Base-by-base conservation (phyloP, 2,797 vertebrate genomes). In the Sebastiscus albofasciatus region DNA sequence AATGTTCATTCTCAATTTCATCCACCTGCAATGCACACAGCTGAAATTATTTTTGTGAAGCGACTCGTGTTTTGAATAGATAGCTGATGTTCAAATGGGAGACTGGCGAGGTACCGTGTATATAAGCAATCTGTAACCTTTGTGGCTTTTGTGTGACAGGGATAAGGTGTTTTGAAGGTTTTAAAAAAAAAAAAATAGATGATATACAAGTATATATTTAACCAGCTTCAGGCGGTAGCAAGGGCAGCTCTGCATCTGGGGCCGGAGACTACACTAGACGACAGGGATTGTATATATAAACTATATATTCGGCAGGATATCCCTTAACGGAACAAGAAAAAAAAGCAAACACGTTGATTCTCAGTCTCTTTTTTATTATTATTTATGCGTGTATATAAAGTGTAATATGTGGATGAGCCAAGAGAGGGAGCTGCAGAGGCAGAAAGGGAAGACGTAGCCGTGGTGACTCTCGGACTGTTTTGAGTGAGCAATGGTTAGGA, bases 51-150 rank as follows among this genome's bases (percentile, higher is more conserved):
- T 92, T 93, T 93, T 91, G 81, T 90, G 88, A 86, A 76, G 65
- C 69, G 39, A 79, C 39, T 73, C 29, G 75, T 90, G 90, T 91
- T 92, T 84, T 86, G 77, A 78, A 77, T 73, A 72, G 75, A 78
- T 59, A 46, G 79, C 60, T 80, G 82, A 85, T 74, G 84, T 85
- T 84, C 75, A 56, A 64, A 83, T 49, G 80, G 68, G 65, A 24
- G 61, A 54, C 65, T 36, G 13, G 65, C 54, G 79, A 87, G 89
- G 90, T 90, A 89, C 80, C 61, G 22, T 95, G 94, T 96, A 94
- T 82, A 96, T 96, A 95, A 91, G 90, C 89, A 86, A 90, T 92
- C 90, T 90, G 90, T 95, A 92, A 94, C 93, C 84, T 89, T 92
- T 90, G 90, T 91, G 91, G 92, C 90, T 92, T 93, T 89, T 83